Percentiles rank a stretch among this genome's conserved stretches.
Conservation (phyloP, 2,888 invertebrate genomes). For the Pantelozetes paolii region DNA sequence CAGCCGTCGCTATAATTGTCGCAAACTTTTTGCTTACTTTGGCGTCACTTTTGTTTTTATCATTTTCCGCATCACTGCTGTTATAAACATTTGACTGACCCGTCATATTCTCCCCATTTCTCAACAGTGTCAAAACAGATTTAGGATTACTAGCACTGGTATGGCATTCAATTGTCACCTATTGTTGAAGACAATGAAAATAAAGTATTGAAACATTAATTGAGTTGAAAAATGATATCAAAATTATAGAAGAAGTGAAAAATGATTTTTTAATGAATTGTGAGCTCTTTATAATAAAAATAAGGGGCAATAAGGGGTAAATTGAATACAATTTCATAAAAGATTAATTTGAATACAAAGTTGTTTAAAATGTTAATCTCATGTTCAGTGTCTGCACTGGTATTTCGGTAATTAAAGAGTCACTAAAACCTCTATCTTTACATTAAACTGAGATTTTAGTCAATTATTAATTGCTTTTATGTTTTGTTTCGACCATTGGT, state of each 20-base stretch:
- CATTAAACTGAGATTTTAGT: no score
- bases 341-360: no score
- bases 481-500: not conserved
- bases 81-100: not conserved
- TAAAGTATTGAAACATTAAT: not conserved
- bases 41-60: not conserved
- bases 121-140: conserved; percentile 32
- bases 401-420: no score
- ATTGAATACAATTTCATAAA: no score
- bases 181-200: not conserved
- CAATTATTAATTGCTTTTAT: conserved; percentile 20
- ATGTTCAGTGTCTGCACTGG: no score
- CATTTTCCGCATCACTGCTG: conserved; percentile 23
- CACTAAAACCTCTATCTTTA: no score
- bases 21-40: conserved; percentile 12
- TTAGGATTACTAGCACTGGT: conserved; percentile 41
- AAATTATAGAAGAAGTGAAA: not conserved
- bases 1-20: conserved; percentile 4
- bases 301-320: no score
- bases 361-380: no score
- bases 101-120: conserved; percentile 24
- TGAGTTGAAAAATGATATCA: not conserved
- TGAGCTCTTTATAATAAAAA: no score
- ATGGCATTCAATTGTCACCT: conserved; percentile 40
- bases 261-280: no score